Base-by-base conservation (phyloP, 2,113 vertebrate species). In the Rallus limicola region DNA sequence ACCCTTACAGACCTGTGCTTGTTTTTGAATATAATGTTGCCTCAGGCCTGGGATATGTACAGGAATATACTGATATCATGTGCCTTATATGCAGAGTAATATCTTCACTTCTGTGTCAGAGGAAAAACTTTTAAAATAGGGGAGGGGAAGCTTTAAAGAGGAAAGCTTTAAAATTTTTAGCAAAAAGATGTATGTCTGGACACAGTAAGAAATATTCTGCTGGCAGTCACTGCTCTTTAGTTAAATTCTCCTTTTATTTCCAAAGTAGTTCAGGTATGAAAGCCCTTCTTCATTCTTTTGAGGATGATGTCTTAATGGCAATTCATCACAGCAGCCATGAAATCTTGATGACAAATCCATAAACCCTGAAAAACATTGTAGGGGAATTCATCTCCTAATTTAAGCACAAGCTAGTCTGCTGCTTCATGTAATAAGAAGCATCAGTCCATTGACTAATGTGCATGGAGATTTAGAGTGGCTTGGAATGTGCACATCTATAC, bases 361-460 rank as follows among this genome's bases (percentile, higher is more conserved):
- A 95, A 82, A 94, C 36, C 15, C 31, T 83, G 72, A 86, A 93
- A 83, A 94, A 87, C 53, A 91, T 53, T 93, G 31, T 15, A 86
- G 59, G 71, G 40, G 85, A 96, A 97, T 92, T 96, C 23, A 81
- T 93, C 79, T 95, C n/a, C 82, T 84, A 94, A 94, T 95, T 97
- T 92, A 96, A 90, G 79, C 67, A 82, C 14, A 38, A 85, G n/a
- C 34, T 67, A 86, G 82, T 59, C 67, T 96, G 79, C 76, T 78
- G 58, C 78, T 92, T 94, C 94, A 94, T 93, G 79, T 11, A 79
- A 70, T 18, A 13, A 6, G 11, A 55, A 60, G 16, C 56, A 91
- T 9, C 33, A 74, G 97, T 86, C 79, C 3, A 5, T 92, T 94
- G 84, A 96, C 79, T 93, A 96, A 94, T 33, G 28, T 91, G 92